A percentile compares a stretch with the other conserved stretches of the same genome.
Evolutionary conservation across 2,113 vertebrate species (phyloP).

Genomic region (Semnornis frantzii): DNA sequence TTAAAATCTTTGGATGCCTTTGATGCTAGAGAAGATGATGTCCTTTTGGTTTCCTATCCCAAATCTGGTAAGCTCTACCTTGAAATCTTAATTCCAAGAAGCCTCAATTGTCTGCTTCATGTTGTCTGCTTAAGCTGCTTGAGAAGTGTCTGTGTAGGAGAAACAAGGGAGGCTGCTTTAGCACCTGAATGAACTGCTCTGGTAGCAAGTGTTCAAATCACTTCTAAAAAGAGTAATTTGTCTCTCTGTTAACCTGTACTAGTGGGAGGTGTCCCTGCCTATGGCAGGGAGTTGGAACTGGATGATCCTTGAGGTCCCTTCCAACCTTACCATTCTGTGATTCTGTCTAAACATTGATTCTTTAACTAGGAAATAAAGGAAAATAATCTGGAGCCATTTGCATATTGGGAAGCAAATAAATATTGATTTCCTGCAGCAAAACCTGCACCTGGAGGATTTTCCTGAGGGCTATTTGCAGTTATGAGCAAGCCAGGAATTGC

Average conservation of each 20-base stretch:
- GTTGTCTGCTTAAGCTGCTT: neutral
- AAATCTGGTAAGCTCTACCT: slow-evolving; percentile 75
- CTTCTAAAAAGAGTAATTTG: neutral
- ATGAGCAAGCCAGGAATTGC: neutral
- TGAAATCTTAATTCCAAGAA: neutral
- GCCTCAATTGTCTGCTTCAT: neutral
- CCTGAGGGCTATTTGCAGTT: neutral
- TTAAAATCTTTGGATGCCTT: slow-evolving; percentile 70
- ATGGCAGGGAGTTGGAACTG: too few species aligned
- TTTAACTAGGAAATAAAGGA: too few species aligned
- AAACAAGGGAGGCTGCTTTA: neutral
- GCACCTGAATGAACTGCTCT: neutral
- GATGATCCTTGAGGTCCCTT: too few species aligned
- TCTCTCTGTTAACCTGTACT: too few species aligned
- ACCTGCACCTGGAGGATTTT: neutral
- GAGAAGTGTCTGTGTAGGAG: neutral
- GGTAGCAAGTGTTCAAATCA: neutral
- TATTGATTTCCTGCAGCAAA: neutral
- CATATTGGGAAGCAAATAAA: neutral
- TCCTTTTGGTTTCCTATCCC: slow-evolving; percentile 80
- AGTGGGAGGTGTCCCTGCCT: too few species aligned
- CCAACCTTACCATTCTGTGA: too few species aligned
- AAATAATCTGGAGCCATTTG: neutral
- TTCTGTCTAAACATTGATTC: neutral
- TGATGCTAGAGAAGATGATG: slow-evolving; percentile 76